phyloP scores from a whole-genome alignment of 2,797 vertebrate species.

The Microctenopoma lineatum region DNA sequence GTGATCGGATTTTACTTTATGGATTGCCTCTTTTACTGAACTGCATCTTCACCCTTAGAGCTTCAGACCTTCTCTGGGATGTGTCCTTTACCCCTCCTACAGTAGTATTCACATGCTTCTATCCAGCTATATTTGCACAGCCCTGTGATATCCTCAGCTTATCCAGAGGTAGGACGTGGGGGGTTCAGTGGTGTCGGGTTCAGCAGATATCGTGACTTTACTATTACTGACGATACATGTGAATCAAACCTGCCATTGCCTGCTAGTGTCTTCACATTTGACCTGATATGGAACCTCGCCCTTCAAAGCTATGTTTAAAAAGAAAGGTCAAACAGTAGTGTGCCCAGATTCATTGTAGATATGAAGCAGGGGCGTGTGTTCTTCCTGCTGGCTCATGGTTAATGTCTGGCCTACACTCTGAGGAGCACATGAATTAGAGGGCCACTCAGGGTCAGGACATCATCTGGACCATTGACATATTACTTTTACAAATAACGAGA shows the following conservation, averaged over 20 bases:
- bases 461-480: background rate
- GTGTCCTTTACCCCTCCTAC: conserved; percentile 1
- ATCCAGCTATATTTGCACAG: conserved; percentile 36
- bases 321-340: too few species aligned
- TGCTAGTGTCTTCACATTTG: background rate
- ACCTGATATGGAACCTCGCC: background rate
- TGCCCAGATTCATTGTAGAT: background rate
- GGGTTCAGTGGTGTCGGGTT: background rate
- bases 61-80: conserved; percentile 18
- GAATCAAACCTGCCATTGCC: background rate
- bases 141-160: conserved; percentile 9
- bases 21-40: conserved; percentile 1
- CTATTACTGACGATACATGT: background rate
- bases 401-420: background rate
- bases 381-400: background rate
- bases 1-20: background rate
- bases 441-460: background rate
- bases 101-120: conserved; percentile 24
- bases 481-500: background rate
- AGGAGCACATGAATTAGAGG: background rate
- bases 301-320: too few species aligned
- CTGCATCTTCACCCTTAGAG: conserved; percentile 1
- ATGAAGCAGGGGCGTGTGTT: background rate
- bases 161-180: background rate
- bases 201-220: background rate